These are phyloP conservation scores for Tipula lateralis DNA, from an alignment of 2,888 invertebrate species.

Conservation along the genomic window DNA sequence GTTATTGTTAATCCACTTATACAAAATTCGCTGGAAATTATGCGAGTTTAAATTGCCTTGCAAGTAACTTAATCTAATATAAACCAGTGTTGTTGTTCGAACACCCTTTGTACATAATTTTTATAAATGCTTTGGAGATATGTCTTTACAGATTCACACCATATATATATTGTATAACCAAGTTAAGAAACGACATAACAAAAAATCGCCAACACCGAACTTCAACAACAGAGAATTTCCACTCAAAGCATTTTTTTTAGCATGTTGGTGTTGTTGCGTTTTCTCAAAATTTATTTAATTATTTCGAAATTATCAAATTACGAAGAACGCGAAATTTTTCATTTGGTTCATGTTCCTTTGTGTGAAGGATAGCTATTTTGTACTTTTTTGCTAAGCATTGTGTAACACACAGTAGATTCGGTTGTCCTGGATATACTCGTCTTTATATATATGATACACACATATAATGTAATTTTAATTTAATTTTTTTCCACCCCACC, in stretches of 20 bases:
- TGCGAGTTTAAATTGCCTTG: not conserved
- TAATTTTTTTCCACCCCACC: not conserved
- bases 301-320: conserved; percentile 5
- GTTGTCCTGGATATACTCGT: not conserved
- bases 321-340: not conserved
- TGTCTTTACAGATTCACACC: not conserved
- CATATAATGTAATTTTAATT: not conserved
- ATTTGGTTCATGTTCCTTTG: not conserved
- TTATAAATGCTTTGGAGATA: not conserved
- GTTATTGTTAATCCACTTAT: not conserved
- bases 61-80: not conserved
- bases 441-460: not conserved
- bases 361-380: not conserved
- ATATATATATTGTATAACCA: not conserved
- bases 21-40: not conserved
- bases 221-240: not conserved
- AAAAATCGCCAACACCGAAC: not conserved
- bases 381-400: not conserved
- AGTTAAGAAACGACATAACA: not conserved
- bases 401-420: not conserved
- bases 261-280: not conserved
- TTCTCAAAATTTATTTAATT: conserved; percentile 11
- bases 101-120: not conserved
- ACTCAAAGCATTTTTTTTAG: not conserved
- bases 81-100: not conserved